Evolutionary conservation across 2,113 vertebrate genomes (phyloP).

Genomic region (Desmodus rotundus): DNA sequence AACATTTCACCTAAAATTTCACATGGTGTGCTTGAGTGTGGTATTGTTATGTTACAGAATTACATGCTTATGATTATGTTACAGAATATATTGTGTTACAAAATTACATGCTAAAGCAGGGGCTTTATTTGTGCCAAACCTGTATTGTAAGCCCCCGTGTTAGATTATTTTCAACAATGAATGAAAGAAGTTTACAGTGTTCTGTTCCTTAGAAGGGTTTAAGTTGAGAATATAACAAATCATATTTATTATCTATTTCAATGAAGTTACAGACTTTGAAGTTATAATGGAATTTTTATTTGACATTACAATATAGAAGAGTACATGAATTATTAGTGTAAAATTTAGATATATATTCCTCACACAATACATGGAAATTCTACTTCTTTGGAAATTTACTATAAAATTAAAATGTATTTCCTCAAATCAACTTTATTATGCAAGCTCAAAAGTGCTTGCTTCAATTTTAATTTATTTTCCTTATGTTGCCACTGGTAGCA

Average conservation of each 20-base stretch:
- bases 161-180: not conserved
- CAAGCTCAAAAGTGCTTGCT: not conserved
- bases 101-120: no score
- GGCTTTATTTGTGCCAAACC: no score
- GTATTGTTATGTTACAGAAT: no score
- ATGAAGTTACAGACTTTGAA: not conserved
- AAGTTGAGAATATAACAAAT: conserved; percentile 13
- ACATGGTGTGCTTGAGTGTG: no score
- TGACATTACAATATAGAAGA: not conserved
- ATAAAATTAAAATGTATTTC: not conserved
- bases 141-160: not conserved
- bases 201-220: not conserved
- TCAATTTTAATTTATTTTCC: conserved; percentile 35
- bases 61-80: no score
- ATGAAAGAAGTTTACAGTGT: not conserved
- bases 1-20: no score
- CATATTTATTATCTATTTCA: conserved; percentile 26
- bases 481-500: not conserved
- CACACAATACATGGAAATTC: not conserved
- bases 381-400: not conserved
- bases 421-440: not conserved
- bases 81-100: no score
- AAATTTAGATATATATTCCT: not conserved
- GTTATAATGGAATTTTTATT: conserved; percentile 37
- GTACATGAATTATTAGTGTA: conserved; percentile 37